Base-by-base conservation (phyloP, 2,113 vertebrate genomes). In the Ictalurus furcatus region DNA sequence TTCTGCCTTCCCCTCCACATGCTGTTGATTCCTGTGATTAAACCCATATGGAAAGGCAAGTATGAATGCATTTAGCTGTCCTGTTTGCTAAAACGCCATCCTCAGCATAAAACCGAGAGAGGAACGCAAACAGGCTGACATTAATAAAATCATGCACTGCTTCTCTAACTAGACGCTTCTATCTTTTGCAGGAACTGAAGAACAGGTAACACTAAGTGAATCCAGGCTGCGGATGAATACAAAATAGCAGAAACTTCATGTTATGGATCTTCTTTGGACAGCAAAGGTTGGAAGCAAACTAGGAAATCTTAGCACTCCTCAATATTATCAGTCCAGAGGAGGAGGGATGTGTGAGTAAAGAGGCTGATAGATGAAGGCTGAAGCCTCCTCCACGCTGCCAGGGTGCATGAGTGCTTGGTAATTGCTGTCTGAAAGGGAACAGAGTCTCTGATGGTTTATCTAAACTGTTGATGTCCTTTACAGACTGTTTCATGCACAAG, bases 1-100 rank as follows among this genome's bases (percentile, higher is more conserved):
- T 80, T 79, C 65, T 61, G 69, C 81, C 54, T 90, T 59, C 40
- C 54, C 63, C 84, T 90, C 74, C 61, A 85, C 78, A 89, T 71
- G 85, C 58, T 85, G 82, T 79, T 87, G 88, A 91, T 74, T 82
- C 78, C 74, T 80, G n/a, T 88, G 78, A 54, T 84, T 89, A 88
- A 83, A 79, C 63, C 89, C 30, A 12, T 48, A 84, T 34, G 34
- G 69, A 71, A 71, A 84, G 69, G 44, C 61, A 37, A 81, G 76
- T 79, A 14, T 78, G 73, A 88, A 90, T 74, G 71, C 69, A 58
- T 88, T 90, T 80, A 52, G 78, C 58, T 84, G 59, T 69, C 79
- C 88, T 54, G 56, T 89, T 91, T 44, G 81, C 82, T 88, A 86
- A 88, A 90, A 90, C 6, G 17, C 83, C 58, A 84, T 67, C 52